Conservation (phyloP, 2,113 vertebrate genomes). For the Salvelinus alpinus region DNA sequence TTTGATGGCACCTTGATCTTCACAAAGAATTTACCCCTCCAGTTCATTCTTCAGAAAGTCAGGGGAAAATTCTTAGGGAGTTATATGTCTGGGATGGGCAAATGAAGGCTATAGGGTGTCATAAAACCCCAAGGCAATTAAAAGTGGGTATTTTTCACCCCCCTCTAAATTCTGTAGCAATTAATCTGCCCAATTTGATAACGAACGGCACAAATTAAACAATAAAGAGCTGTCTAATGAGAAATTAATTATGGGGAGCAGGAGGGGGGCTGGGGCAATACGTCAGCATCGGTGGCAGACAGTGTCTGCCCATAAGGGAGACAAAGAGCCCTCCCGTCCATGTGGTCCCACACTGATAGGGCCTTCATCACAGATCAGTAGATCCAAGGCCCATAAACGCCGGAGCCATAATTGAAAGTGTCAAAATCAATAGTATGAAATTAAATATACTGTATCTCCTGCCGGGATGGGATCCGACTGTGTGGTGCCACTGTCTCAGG, state of each 20-base stretch:
- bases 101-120: conserved; percentile 76
- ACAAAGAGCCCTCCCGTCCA: conserved; percentile 88
- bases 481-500: conserved; percentile 25
- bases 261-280: conserved; percentile 88
- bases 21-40: conserved; percentile 72
- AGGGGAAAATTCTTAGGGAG: conserved; percentile 64
- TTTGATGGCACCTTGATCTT: conserved; percentile 84
- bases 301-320: conserved; percentile 85
- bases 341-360: conserved; percentile 96
- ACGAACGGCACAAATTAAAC: conserved; percentile 99
- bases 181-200: conserved; percentile 99
- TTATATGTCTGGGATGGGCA: conserved; percentile 82
- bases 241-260: conserved; percentile 98
- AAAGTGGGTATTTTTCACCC: conserved; percentile 92
- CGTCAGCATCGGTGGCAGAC: conserved; percentile 85
- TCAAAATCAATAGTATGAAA: conserved; percentile 98
- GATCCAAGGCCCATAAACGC: conserved; percentile 91
- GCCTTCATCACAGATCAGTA: conserved; percentile 94
- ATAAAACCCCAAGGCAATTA: conserved; percentile 69
- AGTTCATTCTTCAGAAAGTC: conserved; percentile 89
- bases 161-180: conserved; percentile 89
- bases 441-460: conserved; percentile 97
- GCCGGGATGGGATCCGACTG: conserved; percentile 6
- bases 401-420: conserved; percentile 92
- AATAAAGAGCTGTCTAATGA: conserved; percentile 99